Evolutionary conservation across 2,113 vertebrate genomes (phyloP), one percentile per base, ranked within the genome.

Genomic region (Grallaria varia): DNA sequence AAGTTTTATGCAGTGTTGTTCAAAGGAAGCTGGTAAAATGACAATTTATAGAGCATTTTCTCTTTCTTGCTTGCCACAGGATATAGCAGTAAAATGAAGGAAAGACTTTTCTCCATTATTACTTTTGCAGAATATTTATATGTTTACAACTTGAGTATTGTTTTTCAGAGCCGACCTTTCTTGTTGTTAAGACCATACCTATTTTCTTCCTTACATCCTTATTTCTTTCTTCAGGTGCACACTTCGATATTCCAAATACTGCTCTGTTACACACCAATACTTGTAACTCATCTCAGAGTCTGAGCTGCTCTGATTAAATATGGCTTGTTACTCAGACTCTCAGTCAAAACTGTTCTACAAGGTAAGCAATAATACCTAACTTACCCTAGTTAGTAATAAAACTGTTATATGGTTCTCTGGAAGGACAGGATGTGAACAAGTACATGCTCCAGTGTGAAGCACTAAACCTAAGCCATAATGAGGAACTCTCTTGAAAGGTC

Each of bases 11-110:
- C 1, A 1, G n/a, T 75, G 35, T 6, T 94, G 40, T 78, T 95
- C 74, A 93, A 89, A 94, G 79, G 40, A 93, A 95, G 44, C 35
- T 71, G n/a, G 82, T 90, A 95, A 92, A 96, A 89, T 90, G 84
- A 62, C 71, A 94, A 78, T 88, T 90, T 95, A 92, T 75, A 76
- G 79, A 95, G 30, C 52, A 83, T 84, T 94, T 88, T 91, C 59
- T 93, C 37, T 80, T 77, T 77, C 23, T 17, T 81, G 44, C 30
- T 93, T 96, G 69, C 69, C 37, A 58, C 49, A 75, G 76, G 76
- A 84, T 76, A 89, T 31, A 60, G 37, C 66, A 86, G 82, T 80
- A 80, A 86, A 97, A 96, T 0, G 9, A 91, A 95, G 83, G 37
- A 68, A 80, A 81, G 31, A 4, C 21, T 88, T 91, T 89, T 74